Evolutionary conservation across 2,888 invertebrate species (phyloP).

Genomic region (Drosophila flavopinicola): DNA sequence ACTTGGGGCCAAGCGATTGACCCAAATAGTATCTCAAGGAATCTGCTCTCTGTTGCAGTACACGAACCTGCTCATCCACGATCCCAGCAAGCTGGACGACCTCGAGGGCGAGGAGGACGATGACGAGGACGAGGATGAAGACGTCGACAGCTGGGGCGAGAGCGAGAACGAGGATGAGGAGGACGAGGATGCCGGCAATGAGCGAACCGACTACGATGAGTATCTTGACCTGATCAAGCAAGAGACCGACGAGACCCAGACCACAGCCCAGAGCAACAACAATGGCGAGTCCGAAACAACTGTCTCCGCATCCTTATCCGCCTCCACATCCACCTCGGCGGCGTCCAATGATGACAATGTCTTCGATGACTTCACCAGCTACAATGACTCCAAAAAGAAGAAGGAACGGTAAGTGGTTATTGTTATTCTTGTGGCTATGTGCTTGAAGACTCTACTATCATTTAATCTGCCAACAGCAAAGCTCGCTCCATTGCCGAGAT

Average conservation of each 20-base stretch:
- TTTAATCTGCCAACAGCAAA: conserved; percentile 59
- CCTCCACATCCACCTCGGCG: conserved; percentile 17
- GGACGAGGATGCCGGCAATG: conserved; percentile 11
- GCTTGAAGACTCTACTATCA: background rate
- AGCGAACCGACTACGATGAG: conserved; percentile 46
- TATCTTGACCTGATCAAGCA: conserved; percentile 58
- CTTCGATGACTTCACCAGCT: conserved; percentile 79
- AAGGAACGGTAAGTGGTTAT: conserved; percentile 60
- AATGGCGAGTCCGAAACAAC: conserved; percentile 12
- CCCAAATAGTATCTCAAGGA: too few species aligned
- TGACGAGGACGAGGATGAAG: conserved; percentile 37
- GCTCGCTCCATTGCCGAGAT: conserved; percentile 82
- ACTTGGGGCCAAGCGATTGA: conserved; percentile 53
- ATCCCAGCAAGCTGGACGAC: conserved; percentile 60
- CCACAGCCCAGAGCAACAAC: background rate
- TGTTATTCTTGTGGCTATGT: too few species aligned
- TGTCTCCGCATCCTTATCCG: conserved; percentile 16
- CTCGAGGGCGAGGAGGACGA: conserved; percentile 42
- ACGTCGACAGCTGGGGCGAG: background rate
- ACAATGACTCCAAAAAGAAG: conserved; percentile 68
- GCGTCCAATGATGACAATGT: conserved; percentile 73
- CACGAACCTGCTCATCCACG: conserved; percentile 74
- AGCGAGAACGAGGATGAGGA: conserved; percentile 6
- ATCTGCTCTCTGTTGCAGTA: conserved; percentile 73
- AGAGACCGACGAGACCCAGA: conserved; percentile 11